Base-by-base conservation (phyloP, 1,140 invertebrate genomes). In the Holotrichia oblita region DNA sequence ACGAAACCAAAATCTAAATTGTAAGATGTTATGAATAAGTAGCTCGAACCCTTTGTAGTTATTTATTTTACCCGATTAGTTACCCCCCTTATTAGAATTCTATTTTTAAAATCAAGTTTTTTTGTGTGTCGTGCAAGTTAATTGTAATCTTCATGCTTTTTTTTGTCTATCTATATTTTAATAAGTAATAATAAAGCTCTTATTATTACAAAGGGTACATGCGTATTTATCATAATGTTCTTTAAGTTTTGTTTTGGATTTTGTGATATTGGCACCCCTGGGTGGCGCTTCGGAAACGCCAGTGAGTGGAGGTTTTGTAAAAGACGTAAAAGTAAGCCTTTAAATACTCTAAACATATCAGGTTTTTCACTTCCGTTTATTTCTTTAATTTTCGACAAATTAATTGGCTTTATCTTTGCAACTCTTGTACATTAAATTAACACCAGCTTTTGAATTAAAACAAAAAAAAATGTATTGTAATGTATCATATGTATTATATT, bases 1-100 rank as follows among this genome's bases (percentile, higher is more conserved):
- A 87, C 88, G 84, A 86, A 89, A 86, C 85, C 88, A 88, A 91
- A 91, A 87, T 90, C 90, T 83, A 92, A 92, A 89, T 87, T 92
- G 87, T 92, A 90, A 82, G 75, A 69, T 20, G 24, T 69, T 69
- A 69, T 69, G 61, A 69, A 55, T 55, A 17, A 55, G 4, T n/a
- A 76, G 40, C 72, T 78, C 42, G 17, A 78, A 80, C 74, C 78
- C 61, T 79, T 80, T 75, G 77, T 61, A 74, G 20, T 61, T 59
- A 40, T 24, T 77, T 77, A 14, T 44, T 44, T 44, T 44, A 44
- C 7, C 3, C 14, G 14, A 55, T 55, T 55, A 55, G 48, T 55
- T n/a, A n/a, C n/a, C n/a, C 3, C 48, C 48, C 27, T 2, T 34
- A 34, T 34, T 34, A 34, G 4, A 34, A n/a, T n/a, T n/a, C n/a